A percentile compares a stretch with the other conserved stretches of the same genome.
These are phyloP conservation scores for Hipparchia sbordonii DNA, from an alignment of 2,888 invertebrate genomes.

Conservation along the genomic window DNA sequence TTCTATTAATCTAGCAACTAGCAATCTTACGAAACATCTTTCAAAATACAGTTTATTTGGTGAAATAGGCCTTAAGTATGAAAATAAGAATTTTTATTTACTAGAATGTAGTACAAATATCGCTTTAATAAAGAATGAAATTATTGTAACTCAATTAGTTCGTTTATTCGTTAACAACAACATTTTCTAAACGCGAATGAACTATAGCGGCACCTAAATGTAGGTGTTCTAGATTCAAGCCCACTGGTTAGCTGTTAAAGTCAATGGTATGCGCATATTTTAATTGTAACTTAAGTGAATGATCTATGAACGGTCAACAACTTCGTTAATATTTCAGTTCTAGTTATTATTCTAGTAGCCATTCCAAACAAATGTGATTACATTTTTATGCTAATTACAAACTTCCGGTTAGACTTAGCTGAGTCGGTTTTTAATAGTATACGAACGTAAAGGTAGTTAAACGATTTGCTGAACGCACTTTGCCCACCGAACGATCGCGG, in stretches of 20 bases:
- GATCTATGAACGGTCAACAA: constrained; percentile 4
- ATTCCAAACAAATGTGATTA: not conserved
- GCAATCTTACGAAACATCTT: too few species aligned
- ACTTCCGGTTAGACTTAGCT: not conserved
- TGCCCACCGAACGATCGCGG: too few species aligned
- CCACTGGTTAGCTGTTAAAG: not conserved
- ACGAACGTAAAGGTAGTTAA: too few species aligned
- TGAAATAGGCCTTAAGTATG: too few species aligned
- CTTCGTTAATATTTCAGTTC: not conserved
- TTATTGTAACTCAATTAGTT: not conserved
- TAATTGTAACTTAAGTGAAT: constrained; percentile 4
- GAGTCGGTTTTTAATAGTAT: too few species aligned
- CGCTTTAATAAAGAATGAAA: too few species aligned
- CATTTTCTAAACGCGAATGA: not conserved
- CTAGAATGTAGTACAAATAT: too few species aligned
- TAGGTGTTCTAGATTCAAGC: not conserved
- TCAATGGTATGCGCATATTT: constrained; percentile 7
- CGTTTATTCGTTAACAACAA: too few species aligned
- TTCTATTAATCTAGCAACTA: too few species aligned
- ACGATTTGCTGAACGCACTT: too few species aligned
- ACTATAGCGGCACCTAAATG: not conserved
- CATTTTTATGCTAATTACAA: not conserved
- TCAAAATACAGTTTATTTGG: too few species aligned
- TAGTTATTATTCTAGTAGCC: not conserved
- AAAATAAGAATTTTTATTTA: too few species aligned